Percentiles rank a stretch among this genome's conserved stretches.
phyloP scores from a whole-genome alignment of 2,797 vertebrate species.

The Melanotaenia pygmaea region DNA sequence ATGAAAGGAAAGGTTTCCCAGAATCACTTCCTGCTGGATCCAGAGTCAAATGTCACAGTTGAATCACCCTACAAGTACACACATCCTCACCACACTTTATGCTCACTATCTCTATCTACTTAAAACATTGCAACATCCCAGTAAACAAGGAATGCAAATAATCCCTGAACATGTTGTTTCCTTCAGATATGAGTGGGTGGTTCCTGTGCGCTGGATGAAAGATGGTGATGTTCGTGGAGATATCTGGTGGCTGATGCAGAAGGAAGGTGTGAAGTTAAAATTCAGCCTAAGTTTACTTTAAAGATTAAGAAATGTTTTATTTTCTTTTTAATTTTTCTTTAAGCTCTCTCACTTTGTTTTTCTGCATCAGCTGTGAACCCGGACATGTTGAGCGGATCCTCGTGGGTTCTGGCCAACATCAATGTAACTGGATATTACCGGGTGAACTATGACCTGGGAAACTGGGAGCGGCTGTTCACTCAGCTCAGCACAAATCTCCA shows the following conservation, averaged over 20 bases:
- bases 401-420: slow-evolving; percentile 89
- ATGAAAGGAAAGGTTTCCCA: slow-evolving; percentile 74
- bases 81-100: not conserved
- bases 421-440: slow-evolving; percentile 89
- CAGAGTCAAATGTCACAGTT: slow-evolving; percentile 66
- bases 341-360: not conserved
- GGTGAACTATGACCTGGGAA: slow-evolving; percentile 90
- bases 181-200: slow-evolving; percentile 86
- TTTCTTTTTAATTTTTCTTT: too few species aligned
- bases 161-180: not conserved
- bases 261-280: slow-evolving; percentile 55
- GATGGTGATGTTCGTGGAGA: fast-evolving
- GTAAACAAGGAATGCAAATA: too few species aligned
- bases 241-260: slow-evolving; percentile 86
- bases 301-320: not conserved
- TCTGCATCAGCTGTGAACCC: slow-evolving; percentile 45
- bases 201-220: slow-evolving; percentile 84
- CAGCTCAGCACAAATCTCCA: slow-evolving; percentile 53
- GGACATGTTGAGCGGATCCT: slow-evolving; percentile 42
- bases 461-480: slow-evolving; percentile 85
- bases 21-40: slow-evolving; percentile 87
- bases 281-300: not conserved
- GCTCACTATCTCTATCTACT: not conserved
- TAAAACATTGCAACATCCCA: not conserved
- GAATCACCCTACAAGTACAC: slow-evolving; percentile 84